These are phyloP conservation scores for Drosophila hydei DNA, from an alignment of 1,140 invertebrate species.

Conservation along the genomic window DNA sequence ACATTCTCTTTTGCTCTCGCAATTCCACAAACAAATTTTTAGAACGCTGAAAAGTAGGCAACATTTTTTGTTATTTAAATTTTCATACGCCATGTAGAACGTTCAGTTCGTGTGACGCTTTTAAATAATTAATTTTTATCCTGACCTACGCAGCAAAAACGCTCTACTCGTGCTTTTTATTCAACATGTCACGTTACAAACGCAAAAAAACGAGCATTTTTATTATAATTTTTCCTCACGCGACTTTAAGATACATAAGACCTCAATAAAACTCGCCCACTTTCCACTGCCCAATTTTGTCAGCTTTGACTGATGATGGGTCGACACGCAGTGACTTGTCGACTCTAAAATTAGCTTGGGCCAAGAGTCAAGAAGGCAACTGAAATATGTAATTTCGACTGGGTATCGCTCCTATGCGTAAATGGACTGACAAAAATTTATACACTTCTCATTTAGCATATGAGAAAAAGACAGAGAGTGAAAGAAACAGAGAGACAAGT, in stretches of 20 bases:
- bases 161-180: background rate
- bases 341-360: slow-evolving; percentile 37
- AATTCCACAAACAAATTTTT: background rate
- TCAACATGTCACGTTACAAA: background rate
- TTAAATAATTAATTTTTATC: slow-evolving; percentile 4
- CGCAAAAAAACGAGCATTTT: background rate
- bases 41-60: slow-evolving; percentile 8
- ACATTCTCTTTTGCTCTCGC: background rate
- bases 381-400: slow-evolving; percentile 14
- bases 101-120: background rate
- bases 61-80: background rate
- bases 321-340: slow-evolving; percentile 24
- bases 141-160: background rate
- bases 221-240: background rate
- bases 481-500: background rate
- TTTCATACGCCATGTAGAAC: background rate
- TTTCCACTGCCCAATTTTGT: background rate
- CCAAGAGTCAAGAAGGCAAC: slow-evolving; percentile 17
- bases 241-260: background rate
- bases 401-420: slow-evolving; percentile 9
- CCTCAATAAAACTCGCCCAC: background rate
- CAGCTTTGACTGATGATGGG: slow-evolving; percentile 42
- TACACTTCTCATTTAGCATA: slow-evolving; percentile 33
- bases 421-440: slow-evolving; percentile 51
- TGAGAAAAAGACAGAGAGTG: background rate